phyloP scores from a whole-genome alignment of 2,113 vertebrate species.

The Thalassarche chlororhynchos region DNA sequence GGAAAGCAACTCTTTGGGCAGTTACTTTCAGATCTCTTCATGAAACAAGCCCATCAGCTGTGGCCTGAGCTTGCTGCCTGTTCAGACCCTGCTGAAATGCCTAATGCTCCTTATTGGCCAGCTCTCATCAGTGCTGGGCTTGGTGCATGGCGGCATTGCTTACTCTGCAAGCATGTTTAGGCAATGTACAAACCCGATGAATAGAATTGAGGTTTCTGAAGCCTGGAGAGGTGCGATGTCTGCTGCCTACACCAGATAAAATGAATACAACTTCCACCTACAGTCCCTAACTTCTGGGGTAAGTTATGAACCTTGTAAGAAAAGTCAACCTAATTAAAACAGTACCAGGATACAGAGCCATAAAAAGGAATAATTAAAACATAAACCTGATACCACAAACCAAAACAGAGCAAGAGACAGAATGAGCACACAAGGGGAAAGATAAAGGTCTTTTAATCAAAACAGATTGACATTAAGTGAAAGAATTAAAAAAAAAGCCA shows the following conservation, averaged over 20 bases:
- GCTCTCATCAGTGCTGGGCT: not conserved
- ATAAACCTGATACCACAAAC: not conserved
- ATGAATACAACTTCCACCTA: not conserved
- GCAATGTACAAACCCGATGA: rapidly evolving
- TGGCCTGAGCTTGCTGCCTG: not conserved
- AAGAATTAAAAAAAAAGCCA: not conserved
- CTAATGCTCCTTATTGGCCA: not conserved
- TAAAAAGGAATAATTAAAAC: not conserved
- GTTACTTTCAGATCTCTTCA: not conserved
- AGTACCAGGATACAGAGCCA: not conserved
- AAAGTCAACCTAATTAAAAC: not conserved
- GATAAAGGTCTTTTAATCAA: conserved; percentile 1
- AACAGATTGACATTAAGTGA: not conserved
- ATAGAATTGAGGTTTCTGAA: not conserved
- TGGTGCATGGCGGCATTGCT: rapidly evolving
- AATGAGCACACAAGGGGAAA: not conserved
- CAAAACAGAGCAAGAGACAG: not conserved
- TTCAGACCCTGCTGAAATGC: not conserved
- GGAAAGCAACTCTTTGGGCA: not conserved
- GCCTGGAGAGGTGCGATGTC: not conserved
- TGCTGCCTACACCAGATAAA: not conserved
- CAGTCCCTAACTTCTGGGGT: not conserved
- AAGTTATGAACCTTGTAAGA: not conserved
- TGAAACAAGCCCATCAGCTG: not conserved
- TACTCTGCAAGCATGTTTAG: not conserved